phyloP scores from a whole-genome alignment of 2,888 invertebrate species.

The Lasius platythorax region DNA sequence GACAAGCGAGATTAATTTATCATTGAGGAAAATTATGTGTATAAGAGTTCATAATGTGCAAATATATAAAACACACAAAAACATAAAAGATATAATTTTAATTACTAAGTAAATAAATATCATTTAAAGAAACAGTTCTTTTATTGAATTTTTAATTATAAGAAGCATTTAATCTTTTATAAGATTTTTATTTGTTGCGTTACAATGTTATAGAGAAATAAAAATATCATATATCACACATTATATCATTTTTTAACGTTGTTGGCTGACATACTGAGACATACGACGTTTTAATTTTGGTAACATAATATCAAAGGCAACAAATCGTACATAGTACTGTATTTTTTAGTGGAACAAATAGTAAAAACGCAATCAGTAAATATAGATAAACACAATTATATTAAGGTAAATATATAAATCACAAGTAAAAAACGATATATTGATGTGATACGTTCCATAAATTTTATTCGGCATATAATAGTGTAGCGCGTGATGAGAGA shows the following conservation, averaged over 20 bases:
- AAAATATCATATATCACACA: neutral
- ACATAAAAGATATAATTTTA: neutral
- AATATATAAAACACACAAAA: neutral
- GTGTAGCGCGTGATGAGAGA: neutral
- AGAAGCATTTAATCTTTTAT: neutral
- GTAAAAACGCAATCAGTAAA: slow-evolving; percentile 10
- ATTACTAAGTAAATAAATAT: neutral
- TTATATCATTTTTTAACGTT: neutral
- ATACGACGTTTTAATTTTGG: slow-evolving; percentile 8
- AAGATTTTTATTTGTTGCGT: slow-evolving; percentile 2
- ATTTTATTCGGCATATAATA: slow-evolving; percentile 1
- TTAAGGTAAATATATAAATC: neutral
- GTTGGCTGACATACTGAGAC: neutral
- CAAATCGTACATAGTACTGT: neutral
- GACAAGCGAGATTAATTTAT: neutral
- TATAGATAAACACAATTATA: neutral
- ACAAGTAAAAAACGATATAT: slow-evolving; percentile 24
- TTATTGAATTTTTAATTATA: neutral
- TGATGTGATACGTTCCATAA: neutral
- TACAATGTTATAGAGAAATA: neutral
- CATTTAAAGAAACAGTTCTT: neutral
- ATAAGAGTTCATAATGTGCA: neutral
- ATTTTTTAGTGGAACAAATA: slow-evolving; percentile 1
- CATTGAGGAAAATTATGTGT: neutral
- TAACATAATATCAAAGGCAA: slow-evolving; percentile 3